phyloP scores from a whole-genome alignment of 2,888 invertebrate genomes.

The Tipula unca region DNA sequence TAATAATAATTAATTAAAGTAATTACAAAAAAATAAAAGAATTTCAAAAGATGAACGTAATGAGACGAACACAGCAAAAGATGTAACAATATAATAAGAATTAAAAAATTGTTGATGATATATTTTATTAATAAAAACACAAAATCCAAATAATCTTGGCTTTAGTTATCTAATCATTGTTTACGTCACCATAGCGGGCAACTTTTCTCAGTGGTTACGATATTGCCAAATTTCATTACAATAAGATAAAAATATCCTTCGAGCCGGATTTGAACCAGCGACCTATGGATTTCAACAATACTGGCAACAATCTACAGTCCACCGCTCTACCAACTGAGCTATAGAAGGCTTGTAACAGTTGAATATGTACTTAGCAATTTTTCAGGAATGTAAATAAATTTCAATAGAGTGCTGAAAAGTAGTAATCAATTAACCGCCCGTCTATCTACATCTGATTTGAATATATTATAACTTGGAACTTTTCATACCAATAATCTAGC shows the following conservation, averaged over 20 bases:
- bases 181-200: too few relatives aligned
- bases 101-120: not conserved
- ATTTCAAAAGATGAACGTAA: not conserved
- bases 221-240: too few relatives aligned
- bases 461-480: too few relatives aligned
- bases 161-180: too few relatives aligned
- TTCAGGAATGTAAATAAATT: too few relatives aligned
- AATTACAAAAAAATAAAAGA: not conserved
- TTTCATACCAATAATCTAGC: too few relatives aligned
- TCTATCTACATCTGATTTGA: too few relatives aligned
- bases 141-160: not conserved
- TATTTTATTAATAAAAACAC: not conserved
- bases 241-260: constrained; percentile 42
- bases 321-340: constrained; percentile 35
- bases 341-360: constrained; percentile 23
- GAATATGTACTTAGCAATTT: too few relatives aligned
- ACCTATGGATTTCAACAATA: constrained; percentile 48
- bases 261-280: constrained; percentile 62
- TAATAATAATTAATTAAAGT: not conserved
- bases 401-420: too few relatives aligned
- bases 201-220: too few relatives aligned
- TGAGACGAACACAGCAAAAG: not conserved
- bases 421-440: too few relatives aligned
- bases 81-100: not conserved
- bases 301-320: constrained; percentile 30